These are phyloP conservation scores for Acanthosepion pharaonis DNA, from an alignment of 2,888 invertebrate species.

Conservation along the genomic window DNA sequence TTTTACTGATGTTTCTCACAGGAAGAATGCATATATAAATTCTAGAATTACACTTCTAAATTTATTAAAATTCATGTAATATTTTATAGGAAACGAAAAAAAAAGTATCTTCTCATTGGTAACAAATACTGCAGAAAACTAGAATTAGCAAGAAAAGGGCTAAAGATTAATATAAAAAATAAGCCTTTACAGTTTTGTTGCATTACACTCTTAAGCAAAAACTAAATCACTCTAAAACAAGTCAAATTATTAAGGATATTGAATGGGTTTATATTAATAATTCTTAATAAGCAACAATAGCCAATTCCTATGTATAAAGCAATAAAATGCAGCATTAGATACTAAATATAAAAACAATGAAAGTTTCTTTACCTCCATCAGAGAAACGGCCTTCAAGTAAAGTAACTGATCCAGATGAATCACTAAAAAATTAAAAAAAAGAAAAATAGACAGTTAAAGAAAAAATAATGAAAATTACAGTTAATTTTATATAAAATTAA, in stretches of 20 bases:
- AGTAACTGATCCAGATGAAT: constrained; percentile 22
- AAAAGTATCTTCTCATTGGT: background rate
- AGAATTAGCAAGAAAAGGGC: background rate
- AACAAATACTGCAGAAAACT: background rate
- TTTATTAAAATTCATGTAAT: background rate
- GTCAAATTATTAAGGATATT: background rate
- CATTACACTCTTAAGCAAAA: background rate
- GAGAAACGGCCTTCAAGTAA: background rate
- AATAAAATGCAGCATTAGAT: background rate
- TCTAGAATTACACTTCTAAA: background rate
- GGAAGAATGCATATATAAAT: background rate
- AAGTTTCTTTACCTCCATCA: constrained; percentile 18
- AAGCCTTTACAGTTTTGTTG: background rate
- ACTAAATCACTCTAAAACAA: background rate
- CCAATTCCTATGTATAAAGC: constrained; percentile 5
- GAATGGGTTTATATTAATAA: background rate
- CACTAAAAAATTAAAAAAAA: background rate
- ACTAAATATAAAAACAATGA: background rate
- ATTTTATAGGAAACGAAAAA: background rate
- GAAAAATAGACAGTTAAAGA: no score
- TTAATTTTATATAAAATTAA: no score
- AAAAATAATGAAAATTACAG: no score
- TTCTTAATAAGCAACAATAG: background rate
- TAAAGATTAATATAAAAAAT: background rate
- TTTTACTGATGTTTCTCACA: background rate